Evolutionary conservation across 2,113 vertebrate genomes (phyloP).

Genomic region (Oxygymnocypris stewartii): DNA sequence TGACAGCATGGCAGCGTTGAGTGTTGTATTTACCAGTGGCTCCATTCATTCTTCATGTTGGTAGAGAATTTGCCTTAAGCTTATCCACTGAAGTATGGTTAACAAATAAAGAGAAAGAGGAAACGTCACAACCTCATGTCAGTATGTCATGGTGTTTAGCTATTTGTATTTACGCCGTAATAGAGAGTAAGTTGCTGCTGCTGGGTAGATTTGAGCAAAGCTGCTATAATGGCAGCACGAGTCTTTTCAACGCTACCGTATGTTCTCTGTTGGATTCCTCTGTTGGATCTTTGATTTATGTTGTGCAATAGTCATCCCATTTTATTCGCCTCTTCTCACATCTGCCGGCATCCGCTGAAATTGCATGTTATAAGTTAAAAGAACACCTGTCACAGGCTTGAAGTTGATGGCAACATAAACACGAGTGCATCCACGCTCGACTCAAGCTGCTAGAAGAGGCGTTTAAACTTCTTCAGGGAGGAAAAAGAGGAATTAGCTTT

Average conservation of each 20-base stretch:
- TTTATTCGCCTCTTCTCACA: conserved; percentile 12
- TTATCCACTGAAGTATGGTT: neutral
- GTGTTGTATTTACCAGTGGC: neutral
- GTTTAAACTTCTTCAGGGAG: conserved; percentile 20
- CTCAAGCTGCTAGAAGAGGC: conserved; percentile 27
- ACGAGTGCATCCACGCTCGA: neutral
- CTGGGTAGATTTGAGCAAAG: conserved; percentile 23
- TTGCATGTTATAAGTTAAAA: conserved; percentile 28
- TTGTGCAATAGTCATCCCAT: conserved; percentile 16
- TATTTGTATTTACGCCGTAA: neutral
- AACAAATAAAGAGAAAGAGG: neutral
- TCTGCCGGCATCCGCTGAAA: conserved; percentile 4
- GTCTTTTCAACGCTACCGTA: neutral
- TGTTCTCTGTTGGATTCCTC: conserved; percentile 23
- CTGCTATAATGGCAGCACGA: neutral
- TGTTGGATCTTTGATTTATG: conserved; percentile 12
- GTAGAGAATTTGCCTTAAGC: neutral
- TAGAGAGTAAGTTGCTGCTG: neutral
- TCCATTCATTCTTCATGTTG: neutral
- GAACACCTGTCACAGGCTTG: conserved; percentile 26
- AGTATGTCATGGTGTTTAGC: neutral
- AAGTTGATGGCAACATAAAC: conserved; percentile 26
- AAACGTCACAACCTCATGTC: conserved; percentile 25
- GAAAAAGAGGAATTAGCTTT: conserved; percentile 26
- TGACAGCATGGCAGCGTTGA: neutral